Conservation (phyloP, 2,797 vertebrate species). For the Alfaro cultratus region DNA sequence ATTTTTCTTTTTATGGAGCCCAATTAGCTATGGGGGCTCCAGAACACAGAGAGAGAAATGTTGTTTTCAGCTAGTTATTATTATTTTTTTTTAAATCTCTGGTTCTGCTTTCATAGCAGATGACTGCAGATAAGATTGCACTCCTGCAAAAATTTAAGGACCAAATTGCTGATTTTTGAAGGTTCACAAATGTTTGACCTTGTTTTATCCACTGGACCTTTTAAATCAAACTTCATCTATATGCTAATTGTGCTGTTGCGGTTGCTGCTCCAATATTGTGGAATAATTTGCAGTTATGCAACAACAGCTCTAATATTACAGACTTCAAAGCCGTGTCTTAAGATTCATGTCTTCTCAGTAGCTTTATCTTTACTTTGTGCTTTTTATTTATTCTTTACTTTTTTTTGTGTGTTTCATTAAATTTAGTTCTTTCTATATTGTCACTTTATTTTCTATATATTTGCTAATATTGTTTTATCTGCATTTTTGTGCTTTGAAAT, state of each 20-base stretch:
- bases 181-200: not conserved
- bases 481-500: not conserved
- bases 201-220: not conserved
- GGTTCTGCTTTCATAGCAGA: not conserved
- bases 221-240: not conserved
- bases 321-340: not conserved
- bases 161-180: not conserved
- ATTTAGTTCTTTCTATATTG: not conserved
- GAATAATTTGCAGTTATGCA: not conserved
- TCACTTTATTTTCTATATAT: not conserved
- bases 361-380: not conserved
- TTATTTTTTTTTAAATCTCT: not conserved
- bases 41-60: not conserved
- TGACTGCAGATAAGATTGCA: not conserved
- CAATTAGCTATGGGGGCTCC: not conserved
- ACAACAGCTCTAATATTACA: not conserved
- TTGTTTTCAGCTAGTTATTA: not conserved
- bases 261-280: not conserved
- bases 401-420: not conserved
- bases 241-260: not conserved
- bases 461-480: not conserved
- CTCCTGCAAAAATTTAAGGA: not conserved
- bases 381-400: too few species aligned
- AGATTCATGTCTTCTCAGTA: not conserved
- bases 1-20: not conserved